These are phyloP conservation scores for Mormyrus lacerda DNA, from an alignment of 2,113 vertebrate species.

Conservation along the genomic window DNA sequence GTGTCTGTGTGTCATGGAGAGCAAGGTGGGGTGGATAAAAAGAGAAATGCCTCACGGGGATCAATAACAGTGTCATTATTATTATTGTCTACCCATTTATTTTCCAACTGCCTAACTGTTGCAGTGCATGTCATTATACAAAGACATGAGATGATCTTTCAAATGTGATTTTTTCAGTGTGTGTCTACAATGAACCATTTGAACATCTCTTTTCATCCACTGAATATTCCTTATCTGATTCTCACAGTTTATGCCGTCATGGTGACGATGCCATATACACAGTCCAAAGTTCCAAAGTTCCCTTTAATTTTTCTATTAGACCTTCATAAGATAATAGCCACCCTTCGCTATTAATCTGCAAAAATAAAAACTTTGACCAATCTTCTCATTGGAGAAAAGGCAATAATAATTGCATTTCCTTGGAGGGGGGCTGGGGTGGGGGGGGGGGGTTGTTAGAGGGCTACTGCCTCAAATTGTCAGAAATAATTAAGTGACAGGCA, in stretches of 20 bases:
- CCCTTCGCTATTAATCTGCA: neutral
- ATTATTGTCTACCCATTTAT: neutral
- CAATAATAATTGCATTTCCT: neutral
- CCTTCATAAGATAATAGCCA: neutral
- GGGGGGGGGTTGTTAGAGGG: neutral
- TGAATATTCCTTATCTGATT: constrained; percentile 8
- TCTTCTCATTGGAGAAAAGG: neutral
- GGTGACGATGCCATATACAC: neutral
- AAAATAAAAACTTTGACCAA: neutral
- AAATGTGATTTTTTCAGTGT: neutral
- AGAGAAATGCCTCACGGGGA: neutral
- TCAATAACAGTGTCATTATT: neutral
- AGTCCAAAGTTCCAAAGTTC: neutral
- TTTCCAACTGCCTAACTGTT: neutral
- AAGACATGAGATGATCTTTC: neutral
- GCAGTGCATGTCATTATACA: neutral
- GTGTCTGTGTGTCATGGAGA: neutral
- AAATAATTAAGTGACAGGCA: constrained; percentile 13
- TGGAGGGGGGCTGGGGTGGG: neutral
- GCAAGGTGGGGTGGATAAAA: neutral
- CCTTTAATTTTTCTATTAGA: neutral
- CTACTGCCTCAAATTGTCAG: neutral
- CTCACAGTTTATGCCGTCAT: neutral
- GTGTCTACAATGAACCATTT: neutral
- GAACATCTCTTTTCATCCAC: neutral